phyloP scores from a whole-genome alignment of 2,797 vertebrate genomes.

The Coreius guichenoti region DNA sequence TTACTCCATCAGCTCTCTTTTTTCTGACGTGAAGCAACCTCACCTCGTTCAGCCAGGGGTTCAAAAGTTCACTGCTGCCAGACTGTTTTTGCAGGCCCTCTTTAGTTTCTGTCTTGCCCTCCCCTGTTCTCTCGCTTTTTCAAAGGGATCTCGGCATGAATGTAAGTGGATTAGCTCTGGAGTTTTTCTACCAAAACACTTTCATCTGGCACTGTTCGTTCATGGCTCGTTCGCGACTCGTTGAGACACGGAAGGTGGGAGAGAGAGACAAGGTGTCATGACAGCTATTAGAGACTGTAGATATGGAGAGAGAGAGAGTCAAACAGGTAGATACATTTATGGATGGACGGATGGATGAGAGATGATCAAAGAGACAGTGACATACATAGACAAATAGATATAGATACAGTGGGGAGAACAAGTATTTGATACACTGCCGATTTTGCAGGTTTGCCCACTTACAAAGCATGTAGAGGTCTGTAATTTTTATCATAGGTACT shows the following conservation, averaged over 20 bases:
- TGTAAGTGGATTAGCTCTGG: conserved; percentile 55
- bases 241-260: not conserved
- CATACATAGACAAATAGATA: not conserved
- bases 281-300: not conserved
- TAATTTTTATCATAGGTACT: too few species aligned
- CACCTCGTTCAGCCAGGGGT: conserved; percentile 6
- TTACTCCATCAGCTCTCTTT: not conserved
- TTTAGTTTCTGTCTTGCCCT: conserved; percentile 33
- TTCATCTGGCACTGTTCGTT: conserved; percentile 35
- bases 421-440: too few species aligned
- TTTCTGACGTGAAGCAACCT: conserved; percentile 20
- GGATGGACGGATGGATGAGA: not conserved
- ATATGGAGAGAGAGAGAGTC: not conserved
- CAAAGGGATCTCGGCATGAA: conserved; percentile 44
- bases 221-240: not conserved
- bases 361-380: not conserved
- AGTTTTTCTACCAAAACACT: conserved; percentile 49
- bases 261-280: not conserved
- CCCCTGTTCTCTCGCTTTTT: conserved; percentile 28
- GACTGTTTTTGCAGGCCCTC: conserved; percentile 24
- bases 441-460: too few species aligned
- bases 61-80: conserved; percentile 49
- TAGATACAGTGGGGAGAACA: too few species aligned
- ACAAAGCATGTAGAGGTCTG: too few species aligned
- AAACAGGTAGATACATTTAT: not conserved